A percentile compares a stretch with the other conserved stretches of the same genome.
Evolutionary conservation across 2,888 invertebrate genomes (phyloP).

Genomic region (Dolomedes plantarius): DNA sequence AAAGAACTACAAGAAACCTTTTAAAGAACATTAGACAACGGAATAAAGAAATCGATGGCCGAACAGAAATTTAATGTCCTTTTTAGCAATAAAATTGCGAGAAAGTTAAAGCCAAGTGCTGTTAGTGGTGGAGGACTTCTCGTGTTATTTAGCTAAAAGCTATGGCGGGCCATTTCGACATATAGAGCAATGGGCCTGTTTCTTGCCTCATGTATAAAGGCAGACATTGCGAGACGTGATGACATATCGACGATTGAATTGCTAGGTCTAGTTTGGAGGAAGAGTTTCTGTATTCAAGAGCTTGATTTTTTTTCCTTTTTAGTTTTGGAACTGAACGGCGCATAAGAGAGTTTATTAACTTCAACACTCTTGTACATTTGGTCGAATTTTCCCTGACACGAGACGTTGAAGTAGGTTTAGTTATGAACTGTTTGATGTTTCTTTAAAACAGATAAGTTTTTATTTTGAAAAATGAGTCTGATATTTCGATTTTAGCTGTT

Average conservation of each 20-base stretch:
- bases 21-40: constrained; percentile 30
- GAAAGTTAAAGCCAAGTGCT: constrained; percentile 35
- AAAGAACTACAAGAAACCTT: constrained; percentile 16
- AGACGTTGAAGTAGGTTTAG: no score
- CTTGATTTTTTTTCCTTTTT: neutral
- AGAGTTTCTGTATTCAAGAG: neutral
- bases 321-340: no score
- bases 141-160: constrained; percentile 46
- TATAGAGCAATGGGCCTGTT: neutral
- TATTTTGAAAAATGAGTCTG: no score
- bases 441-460: no score
- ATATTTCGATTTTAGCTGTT: no score
- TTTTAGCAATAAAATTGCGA: constrained; percentile 50
- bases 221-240: constrained; percentile 18
- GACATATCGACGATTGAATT: constrained; percentile 25
- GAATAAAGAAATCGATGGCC: constrained; percentile 20
- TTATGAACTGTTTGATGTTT: no score
- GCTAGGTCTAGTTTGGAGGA: neutral
- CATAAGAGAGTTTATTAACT: no score
- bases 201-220: constrained; percentile 15
- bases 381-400: no score
- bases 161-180: neutral
- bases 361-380: no score
- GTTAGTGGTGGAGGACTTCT: constrained; percentile 36
- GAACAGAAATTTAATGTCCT: constrained; percentile 58